Evolutionary conservation across 2,888 invertebrate species (phyloP), one percentile per base, ranked within the genome.

Genomic region (Listrodromus nycthemerus): DNA sequence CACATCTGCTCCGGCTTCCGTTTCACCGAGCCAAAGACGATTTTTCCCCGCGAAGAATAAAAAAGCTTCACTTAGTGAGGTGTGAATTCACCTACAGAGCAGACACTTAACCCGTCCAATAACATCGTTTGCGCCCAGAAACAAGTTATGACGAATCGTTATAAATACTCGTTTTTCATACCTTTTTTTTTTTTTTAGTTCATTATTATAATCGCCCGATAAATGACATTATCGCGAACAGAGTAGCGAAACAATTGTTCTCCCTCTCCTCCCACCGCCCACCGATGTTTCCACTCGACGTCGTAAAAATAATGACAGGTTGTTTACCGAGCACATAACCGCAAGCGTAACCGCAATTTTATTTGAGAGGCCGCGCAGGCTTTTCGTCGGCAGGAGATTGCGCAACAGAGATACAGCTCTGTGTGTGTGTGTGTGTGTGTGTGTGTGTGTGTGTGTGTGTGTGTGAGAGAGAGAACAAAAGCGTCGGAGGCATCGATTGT

Each of bases 281-380:
- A n/a, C 30, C 37, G 41, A 13, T 52, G 55, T 85, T 85, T 65
- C 70, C 67, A 75, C 50, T 52, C 55, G 6, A 75, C 69, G 79
- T 83, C 86, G 80, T 86, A 86, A 81, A 84, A 85, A 84, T 86
- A 86, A 86, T 86, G 84, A 84, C 82, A 69, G 84, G 83, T 82
- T 84, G 82, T 81, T 84, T 83, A 74, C 83, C 67, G 82, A 83
- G 69, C 67, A 55, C 71, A 82, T 84, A 86, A 86, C 83, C 83
- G 85, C 82, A 78, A 74, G 52, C 74, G 81, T 83, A 85, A 85
- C 84, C 70, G 83, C 87, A 84, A 87, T 87, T 86, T 87, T 78
- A 88, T 87, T 85, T 80, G 52, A 86, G 77, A 85, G 65, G 76
- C 66, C 74, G 33, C 58, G 65, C 48, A 52, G 30, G 30, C 27